Evolutionary conservation across 2,797 vertebrate species (phyloP), one percentile per base, ranked within the genome.

Genomic region (Parauchenoglanis punctatus): DNA sequence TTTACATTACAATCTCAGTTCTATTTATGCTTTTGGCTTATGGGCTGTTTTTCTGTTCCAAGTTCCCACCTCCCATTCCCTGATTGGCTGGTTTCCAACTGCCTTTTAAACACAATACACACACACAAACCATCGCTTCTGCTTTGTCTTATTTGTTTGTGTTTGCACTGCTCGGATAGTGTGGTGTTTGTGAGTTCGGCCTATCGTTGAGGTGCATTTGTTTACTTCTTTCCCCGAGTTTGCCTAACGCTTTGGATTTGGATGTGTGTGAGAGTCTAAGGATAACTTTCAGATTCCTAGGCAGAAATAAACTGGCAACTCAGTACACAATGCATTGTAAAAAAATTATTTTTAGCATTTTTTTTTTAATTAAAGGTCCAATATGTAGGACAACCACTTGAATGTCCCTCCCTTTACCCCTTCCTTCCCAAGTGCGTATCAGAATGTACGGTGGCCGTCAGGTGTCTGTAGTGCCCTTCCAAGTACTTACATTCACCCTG

Each of bases 61-160:
- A 65, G 65, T 68, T 31, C 61, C 49, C 61, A 52, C 15, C 44
- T 49, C 4, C 61, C 8, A 13, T 67, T 65, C 28, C 11, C 81
- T 54, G 81, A 83, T 25, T 83, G 81, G 63, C 63, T 54, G 81
- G 63, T 54, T 54, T 52, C 44, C 61, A 83, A 31, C 61, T 68
- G 67, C 23, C 44, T 67, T 31, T 67, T 13, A 83, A 63, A 81
- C 20, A 11, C 59, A 49, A 18, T 17, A 44, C 58, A 46, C 31
- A 81, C 3, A 4, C 2, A 40, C 49, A 61, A 25, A 61, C 20
- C 1, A 65, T 11, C 65, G 81, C 44, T 13, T 44, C 78, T 25
- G 52, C 58, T 82, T 49, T 67, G 40, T 83, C 46, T 68, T 68
- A 83, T 54, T 83, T 83, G 81, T 83, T 83, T 83, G 81, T 7